Evolutionary conservation across 2,113 vertebrate species (phyloP).

Genomic region (Dermatemys mawii): DNA sequence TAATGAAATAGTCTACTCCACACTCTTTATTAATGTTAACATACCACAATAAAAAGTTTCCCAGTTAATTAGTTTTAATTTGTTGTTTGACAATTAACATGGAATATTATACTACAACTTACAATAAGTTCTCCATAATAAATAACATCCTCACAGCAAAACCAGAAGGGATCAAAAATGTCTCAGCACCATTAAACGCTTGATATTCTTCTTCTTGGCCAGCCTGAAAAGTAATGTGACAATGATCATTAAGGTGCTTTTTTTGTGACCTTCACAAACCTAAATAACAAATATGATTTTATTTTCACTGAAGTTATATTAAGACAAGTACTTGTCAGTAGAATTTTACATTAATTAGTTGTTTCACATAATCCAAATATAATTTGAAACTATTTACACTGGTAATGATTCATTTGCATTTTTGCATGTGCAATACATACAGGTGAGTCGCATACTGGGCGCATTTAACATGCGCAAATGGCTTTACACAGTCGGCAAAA

Average conservation of each 20-base stretch:
- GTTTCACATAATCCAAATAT: not conserved
- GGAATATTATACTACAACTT: conserved; percentile 26
- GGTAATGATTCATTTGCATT: not conserved
- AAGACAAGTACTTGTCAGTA: not conserved
- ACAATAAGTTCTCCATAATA: conserved; percentile 22
- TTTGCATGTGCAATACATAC: not conserved
- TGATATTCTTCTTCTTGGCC: conserved; percentile 37
- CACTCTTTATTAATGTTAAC: conserved; percentile 26
- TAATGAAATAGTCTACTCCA: not conserved
- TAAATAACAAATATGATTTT: not conserved
- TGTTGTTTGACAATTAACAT: conserved; percentile 13
- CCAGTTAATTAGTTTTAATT: conserved; percentile 43
- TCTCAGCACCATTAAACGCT: not conserved
- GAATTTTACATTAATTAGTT: not conserved
- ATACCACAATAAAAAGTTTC: not conserved
- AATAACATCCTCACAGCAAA: conserved; percentile 42
- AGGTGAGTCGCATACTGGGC: too few relatives aligned
- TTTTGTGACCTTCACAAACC: not conserved
- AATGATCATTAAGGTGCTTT: not conserved
- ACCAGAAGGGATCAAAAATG: not conserved
- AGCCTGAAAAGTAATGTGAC: conserved; percentile 54
- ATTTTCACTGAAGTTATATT: not conserved
- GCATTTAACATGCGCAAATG: too few relatives aligned
- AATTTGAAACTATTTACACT: not conserved
- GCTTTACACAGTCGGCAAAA: too few relatives aligned